A percentile compares a stretch with the other conserved stretches of the same genome.
Conservation (phyloP, 1,140 invertebrate genomes). For the Drosophila ohnishii region DNA sequence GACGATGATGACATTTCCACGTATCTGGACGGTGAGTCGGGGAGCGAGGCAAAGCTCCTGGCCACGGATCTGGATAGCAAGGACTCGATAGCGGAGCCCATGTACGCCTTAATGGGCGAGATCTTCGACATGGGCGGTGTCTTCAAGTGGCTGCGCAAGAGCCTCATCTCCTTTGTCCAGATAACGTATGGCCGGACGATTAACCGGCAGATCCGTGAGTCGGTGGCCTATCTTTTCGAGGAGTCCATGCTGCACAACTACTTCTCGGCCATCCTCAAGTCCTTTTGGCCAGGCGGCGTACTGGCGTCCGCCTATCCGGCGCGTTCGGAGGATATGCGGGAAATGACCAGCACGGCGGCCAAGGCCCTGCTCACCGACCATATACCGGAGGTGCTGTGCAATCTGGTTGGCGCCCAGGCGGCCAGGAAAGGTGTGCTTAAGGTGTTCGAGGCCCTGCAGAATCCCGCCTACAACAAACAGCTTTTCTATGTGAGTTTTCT, state of each 20-base stretch:
- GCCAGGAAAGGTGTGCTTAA: conserved; percentile 92
- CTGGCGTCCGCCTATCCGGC: conserved; percentile 85
- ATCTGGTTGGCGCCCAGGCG: conserved; percentile 93
- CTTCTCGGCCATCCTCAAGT: conserved; percentile 91
- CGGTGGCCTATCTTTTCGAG: conserved; percentile 93
- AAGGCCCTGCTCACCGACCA: conserved; percentile 86
- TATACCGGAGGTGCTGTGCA: conserved; percentile 91
- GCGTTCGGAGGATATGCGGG: conserved; percentile 88
- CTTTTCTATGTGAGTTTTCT: conserved; percentile 92
- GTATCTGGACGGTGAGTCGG: conserved; percentile 86
- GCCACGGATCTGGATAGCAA: conserved; percentile 86
- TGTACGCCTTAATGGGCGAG: conserved; percentile 93
- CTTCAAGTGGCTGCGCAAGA: conserved; percentile 93
- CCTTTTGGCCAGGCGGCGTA: conserved; percentile 93
- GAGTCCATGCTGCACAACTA: conserved; percentile 96
- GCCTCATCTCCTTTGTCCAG: conserved; percentile 95
- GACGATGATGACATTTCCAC: conserved; percentile 90
- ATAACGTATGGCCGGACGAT: conserved; percentile 95
- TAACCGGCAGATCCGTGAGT: conserved; percentile 95
- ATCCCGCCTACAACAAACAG: conserved; percentile 94
- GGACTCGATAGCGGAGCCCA: conserved; percentile 94
- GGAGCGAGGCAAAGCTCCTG: conserved; percentile 83
- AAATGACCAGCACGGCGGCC: conserved; percentile 83
- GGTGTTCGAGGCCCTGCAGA: conserved; percentile 94
- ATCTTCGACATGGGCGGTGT: conserved; percentile 94